Evolutionary conservation across 1,140 invertebrate species (phyloP).

Genomic region (Brachionus paranguensis): DNA sequence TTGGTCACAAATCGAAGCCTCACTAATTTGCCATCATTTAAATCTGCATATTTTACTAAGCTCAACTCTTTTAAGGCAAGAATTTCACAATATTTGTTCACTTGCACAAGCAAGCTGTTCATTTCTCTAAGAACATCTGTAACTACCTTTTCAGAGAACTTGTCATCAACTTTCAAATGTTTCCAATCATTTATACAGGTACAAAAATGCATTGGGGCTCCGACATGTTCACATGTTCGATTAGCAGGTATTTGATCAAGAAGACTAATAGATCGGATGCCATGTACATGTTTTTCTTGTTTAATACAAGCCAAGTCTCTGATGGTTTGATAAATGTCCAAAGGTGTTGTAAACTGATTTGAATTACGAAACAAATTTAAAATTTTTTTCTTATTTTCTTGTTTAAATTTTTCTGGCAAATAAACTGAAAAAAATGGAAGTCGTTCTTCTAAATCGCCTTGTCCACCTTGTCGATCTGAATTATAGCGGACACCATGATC

Average conservation of each 20-base stretch:
- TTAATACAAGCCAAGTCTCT: background rate
- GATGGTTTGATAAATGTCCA: background rate
- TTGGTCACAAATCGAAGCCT: background rate
- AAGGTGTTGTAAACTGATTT: background rate
- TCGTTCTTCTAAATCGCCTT: constrained; percentile 78
- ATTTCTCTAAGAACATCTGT: background rate
- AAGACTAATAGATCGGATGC: constrained; percentile 55
- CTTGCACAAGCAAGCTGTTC: background rate
- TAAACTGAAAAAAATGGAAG: constrained; percentile 74
- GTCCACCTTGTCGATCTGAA: constrained; percentile 67
- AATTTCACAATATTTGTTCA: background rate
- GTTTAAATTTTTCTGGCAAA: constrained; percentile 65
- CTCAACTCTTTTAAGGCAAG: background rate
- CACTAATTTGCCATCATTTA: background rate
- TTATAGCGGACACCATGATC: constrained; percentile 77
- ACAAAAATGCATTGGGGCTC: constrained; percentile 87
- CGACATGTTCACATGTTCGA: constrained; percentile 74
- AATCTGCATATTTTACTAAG: background rate
- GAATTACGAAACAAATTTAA: constrained; percentile 58
- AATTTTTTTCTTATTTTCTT: constrained; percentile 61
- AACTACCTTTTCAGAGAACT: background rate
- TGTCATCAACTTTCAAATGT: constrained; percentile 58
- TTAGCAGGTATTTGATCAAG: constrained; percentile 62
- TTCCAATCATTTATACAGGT: constrained; percentile 73
- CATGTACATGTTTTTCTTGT: background rate